These are phyloP conservation scores for Vicugna pacos DNA, from an alignment of 2,113 vertebrate species.

Conservation along the genomic window DNA sequence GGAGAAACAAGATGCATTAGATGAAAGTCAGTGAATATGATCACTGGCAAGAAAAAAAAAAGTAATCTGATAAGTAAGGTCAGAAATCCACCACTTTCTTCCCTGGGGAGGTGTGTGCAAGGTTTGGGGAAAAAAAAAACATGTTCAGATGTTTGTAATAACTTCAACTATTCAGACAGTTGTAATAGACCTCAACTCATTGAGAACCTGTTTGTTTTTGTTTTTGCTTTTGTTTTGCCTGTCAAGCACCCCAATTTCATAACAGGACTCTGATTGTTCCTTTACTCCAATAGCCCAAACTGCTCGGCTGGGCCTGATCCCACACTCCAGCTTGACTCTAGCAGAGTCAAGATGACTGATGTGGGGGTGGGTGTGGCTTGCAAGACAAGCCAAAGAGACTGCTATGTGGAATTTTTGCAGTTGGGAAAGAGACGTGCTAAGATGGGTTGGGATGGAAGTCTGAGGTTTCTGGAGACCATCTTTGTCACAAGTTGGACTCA, in stretches of 20 bases:
- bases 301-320: not conserved
- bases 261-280: not conserved
- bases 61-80: not conserved
- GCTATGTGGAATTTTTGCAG: not conserved
- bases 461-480: not conserved
- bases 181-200: not conserved
- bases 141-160: not conserved
- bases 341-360: not conserved
- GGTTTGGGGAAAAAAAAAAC: not conserved
- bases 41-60: not conserved
- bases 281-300: not conserved
- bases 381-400: not conserved
- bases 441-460: too few relatives aligned
- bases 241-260: not conserved
- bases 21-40: not conserved
- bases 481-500: not conserved
- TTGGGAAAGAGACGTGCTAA: not conserved
- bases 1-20: not conserved
- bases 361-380: too few relatives aligned
- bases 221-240: not conserved
- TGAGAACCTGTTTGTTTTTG: not conserved
- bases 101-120: not conserved
- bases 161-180: not conserved
- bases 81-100: not conserved
- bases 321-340: not conserved